A percentile compares a stretch with the other conserved stretches of the same genome.
phyloP scores from a whole-genome alignment of 2,113 vertebrate genomes.

The Eptesicus fuscus region DNA sequence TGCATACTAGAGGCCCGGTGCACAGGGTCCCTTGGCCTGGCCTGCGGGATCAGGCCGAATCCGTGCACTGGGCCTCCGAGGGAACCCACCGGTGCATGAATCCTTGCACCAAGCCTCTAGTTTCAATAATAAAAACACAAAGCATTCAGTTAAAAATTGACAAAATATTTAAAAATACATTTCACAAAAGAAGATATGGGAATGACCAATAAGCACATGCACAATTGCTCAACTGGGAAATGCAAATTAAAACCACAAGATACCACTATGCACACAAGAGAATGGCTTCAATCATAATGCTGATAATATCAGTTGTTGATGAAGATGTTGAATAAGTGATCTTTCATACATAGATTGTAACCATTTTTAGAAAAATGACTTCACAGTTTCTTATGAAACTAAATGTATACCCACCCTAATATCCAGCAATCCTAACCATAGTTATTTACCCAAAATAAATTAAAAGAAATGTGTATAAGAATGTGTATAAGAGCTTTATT shows the following conservation, averaged over 20 bases:
- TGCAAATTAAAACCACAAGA: not conserved
- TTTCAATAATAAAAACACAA: not conserved
- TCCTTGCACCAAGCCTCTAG: no score
- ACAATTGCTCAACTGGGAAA: not conserved
- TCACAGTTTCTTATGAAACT: not conserved
- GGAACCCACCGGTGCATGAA: no score
- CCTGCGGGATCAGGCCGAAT: no score
- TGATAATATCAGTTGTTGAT: not conserved
- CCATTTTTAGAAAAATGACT: not conserved
- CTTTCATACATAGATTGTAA: not conserved
- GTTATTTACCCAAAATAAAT: slow-evolving; percentile 11
- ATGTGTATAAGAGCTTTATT: not conserved
- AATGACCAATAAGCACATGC: not conserved
- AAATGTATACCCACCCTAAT: not conserved
- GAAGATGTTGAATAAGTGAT: not conserved
- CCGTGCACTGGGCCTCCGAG: no score
- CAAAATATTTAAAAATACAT: not conserved
- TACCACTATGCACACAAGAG: not conserved
- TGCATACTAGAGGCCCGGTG: no score
- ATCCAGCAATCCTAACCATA: not conserved
- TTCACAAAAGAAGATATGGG: not conserved
- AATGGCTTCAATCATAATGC: not conserved
- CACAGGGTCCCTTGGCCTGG: no score
- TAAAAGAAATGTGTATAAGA: not conserved
- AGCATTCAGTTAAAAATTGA: not conserved